Conservation (phyloP, 2,888 invertebrate species). For the Erebia ligea region DNA sequence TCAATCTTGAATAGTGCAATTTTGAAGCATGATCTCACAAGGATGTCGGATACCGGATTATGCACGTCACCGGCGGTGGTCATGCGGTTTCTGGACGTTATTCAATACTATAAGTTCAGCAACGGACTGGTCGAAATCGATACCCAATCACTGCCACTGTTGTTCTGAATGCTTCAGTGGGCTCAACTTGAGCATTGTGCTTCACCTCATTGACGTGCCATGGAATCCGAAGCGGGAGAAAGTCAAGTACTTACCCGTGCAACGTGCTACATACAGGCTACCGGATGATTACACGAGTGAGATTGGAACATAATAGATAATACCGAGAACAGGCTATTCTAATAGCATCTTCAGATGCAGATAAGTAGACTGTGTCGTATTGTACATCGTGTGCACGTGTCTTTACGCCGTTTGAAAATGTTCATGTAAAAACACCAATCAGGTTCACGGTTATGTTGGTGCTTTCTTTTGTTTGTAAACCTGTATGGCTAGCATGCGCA, state of each 20-base stretch:
- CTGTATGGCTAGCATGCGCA: no score
- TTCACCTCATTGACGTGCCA: slow-evolving; percentile 77
- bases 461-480: slow-evolving; percentile 35
- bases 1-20: slow-evolving; percentile 23
- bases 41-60: slow-evolving; percentile 40
- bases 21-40: slow-evolving; percentile 27
- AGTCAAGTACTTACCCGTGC: slow-evolving; percentile 74
- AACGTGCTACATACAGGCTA: slow-evolving; percentile 62
- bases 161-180: slow-evolving; percentile 69
- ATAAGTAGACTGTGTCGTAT: slow-evolving; percentile 65
- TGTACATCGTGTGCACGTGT: slow-evolving; percentile 37
- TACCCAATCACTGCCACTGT: slow-evolving; percentile 56
- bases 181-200: slow-evolving; percentile 68
- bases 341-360: slow-evolving; percentile 52
- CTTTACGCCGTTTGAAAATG: slow-evolving; percentile 45
- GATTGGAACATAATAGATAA: slow-evolving; percentile 74
- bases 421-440: slow-evolving; percentile 28
- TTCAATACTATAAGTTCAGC: slow-evolving; percentile 57
- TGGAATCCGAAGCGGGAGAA: slow-evolving; percentile 75
- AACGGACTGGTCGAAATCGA: slow-evolving; percentile 72
- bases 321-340: slow-evolving; percentile 57
- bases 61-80: slow-evolving; percentile 40
- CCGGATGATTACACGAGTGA: slow-evolving; percentile 64
- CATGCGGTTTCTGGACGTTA: slow-evolving; percentile 56
- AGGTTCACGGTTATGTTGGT: slow-evolving; percentile 30